phyloP scores from a whole-genome alignment of 2,797 vertebrate species.

The Myiothlypis chrysogaster region DNA sequence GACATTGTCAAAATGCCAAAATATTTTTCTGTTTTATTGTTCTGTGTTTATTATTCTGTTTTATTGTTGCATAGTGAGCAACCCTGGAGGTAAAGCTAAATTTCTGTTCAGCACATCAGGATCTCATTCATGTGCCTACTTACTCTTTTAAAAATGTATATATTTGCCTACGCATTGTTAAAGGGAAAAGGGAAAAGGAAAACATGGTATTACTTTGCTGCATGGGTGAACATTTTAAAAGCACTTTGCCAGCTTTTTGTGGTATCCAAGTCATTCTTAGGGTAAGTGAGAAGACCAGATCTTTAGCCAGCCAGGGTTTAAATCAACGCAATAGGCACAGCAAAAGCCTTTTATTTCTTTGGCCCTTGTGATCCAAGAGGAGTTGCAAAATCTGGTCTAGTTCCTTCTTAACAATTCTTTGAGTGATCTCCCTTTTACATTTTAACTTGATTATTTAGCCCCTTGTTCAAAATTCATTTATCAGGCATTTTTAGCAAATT shows the following conservation, averaged over 20 bases:
- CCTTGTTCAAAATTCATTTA: not conserved
- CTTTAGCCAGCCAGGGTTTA: not conserved
- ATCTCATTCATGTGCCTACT: not conserved
- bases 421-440: not conserved
- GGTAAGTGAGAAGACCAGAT: not conserved
- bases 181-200: not conserved
- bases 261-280: not conserved
- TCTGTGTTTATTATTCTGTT: too few species aligned
- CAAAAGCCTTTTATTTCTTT: not conserved
- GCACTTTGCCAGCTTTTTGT: not conserved
- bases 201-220: not conserved
- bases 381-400: not conserved
- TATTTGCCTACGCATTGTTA: not conserved
- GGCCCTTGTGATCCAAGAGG: not conserved
- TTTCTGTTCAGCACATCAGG: not conserved
- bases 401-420: not conserved
- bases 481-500: not conserved
- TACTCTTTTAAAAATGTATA: not conserved
- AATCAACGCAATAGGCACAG: not conserved
- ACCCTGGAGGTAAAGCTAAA: not conserved
- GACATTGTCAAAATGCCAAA: not conserved
- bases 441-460: not conserved
- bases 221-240: not conserved
- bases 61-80: not conserved
- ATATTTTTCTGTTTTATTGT: accelerated